Base-by-base conservation (phyloP, 2,797 vertebrate genomes). In the Poeciliopsis turneri region DNA sequence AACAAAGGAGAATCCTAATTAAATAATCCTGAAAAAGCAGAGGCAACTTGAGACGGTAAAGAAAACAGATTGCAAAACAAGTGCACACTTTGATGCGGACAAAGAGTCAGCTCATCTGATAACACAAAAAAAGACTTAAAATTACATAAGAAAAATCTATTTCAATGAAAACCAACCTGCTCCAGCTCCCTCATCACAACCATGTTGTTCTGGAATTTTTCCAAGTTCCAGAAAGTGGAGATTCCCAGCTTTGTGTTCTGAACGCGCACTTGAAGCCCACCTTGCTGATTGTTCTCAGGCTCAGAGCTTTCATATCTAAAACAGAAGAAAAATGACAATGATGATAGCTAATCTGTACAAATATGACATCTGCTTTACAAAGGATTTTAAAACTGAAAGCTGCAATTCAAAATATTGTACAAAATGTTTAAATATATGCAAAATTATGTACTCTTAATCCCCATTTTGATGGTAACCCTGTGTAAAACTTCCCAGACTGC, bases 121-220 rank as follows among this genome's bases (percentile, higher is more conserved):
- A 41, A 39, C 41, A 66, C 33, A 64, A 64, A 11, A 13, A 41
- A 46, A 57, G 20, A 23, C 28, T 1, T 25, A 23, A 7, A 36
- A 49, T 72, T 39, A 25, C 25, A 25, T 41, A 2, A 4, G 25
- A 73, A 78, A 23, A 74, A 45, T 23, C 12, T 16, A 81, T 75
- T 0, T 61, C 49, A 74, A 69, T 10, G 13, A 30, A 66, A 33
- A n/a, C 86, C 88, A 81, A 98, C 98, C 97, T 97, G 96, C 75
- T 97, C 96, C 1, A 97, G 91, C 36, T 99, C 98, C 88, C 97
- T 97, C 97, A 99, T 97, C 76, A 95, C 93, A 55, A 94, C 97
- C 79, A 99, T 94, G 84, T 97, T 99, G 91, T 96, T 96, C 79
- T 98, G 97, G 92, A 99, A 98, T 90, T 98, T 99, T 78, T 98